These are phyloP conservation scores for Megaceryle alcyon DNA, from an alignment of 2,797 vertebrate genomes.

Conservation along the genomic window DNA sequence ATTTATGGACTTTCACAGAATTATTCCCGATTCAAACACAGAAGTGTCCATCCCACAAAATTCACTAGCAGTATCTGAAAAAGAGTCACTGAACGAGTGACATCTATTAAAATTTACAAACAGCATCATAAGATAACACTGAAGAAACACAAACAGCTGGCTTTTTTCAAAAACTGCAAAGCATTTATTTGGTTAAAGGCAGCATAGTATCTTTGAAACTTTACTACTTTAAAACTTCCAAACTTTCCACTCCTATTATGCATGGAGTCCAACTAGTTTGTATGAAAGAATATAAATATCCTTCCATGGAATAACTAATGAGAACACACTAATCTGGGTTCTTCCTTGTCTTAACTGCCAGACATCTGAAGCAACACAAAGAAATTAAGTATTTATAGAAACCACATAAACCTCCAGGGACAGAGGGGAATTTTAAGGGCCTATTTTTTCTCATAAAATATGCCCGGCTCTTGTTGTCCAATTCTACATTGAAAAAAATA, in stretches of 20 bases:
- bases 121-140: neutral
- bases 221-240: neutral
- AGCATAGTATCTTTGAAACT: neutral
- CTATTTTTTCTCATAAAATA: slow-evolving; percentile 18
- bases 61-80: neutral
- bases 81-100: neutral
- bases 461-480: neutral
- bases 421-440: slow-evolving; percentile 7
- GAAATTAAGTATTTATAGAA: slow-evolving; percentile 52
- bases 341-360: slow-evolving; percentile 27
- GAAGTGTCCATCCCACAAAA: neutral
- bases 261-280: neutral
- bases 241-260: neutral
- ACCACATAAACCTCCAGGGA: slow-evolving; percentile 16
- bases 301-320: slow-evolving; percentile 35
- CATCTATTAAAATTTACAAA: neutral
- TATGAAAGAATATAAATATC: slow-evolving; percentile 27
- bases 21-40: neutral
- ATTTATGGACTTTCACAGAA: neutral
- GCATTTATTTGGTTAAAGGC: neutral
- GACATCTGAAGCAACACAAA: slow-evolving; percentile 21
- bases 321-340: slow-evolving; percentile 35
- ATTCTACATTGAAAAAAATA: neutral
- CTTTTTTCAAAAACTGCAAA: neutral
- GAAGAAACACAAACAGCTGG: neutral